These are phyloP conservation scores for Poeciliopsis infans DNA, from an alignment of 2,797 vertebrate species.

Conservation along the genomic window DNA sequence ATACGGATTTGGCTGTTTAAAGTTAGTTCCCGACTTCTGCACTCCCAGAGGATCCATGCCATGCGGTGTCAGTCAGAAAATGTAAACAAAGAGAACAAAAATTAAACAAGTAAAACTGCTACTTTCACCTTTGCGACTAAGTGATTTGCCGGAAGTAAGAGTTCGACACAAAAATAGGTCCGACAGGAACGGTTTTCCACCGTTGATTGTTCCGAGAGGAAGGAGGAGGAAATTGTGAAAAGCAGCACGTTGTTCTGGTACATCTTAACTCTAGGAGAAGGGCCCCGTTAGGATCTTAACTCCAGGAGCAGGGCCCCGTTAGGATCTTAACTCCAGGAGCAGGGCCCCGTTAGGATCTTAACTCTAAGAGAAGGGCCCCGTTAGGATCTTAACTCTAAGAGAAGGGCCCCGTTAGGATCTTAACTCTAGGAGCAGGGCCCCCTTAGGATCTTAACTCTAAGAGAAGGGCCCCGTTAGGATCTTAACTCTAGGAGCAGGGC, in stretches of 20 bases:
- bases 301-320: too few relatives aligned
- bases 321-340: too few relatives aligned
- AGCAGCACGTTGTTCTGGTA: background rate
- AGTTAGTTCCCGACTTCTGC: background rate
- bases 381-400: too few relatives aligned
- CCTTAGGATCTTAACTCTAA: too few relatives aligned
- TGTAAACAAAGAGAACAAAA: background rate
- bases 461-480: too few relatives aligned
- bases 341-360: too few relatives aligned
- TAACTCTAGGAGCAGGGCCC: too few relatives aligned
- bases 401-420: too few relatives aligned
- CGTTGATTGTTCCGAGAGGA: background rate
- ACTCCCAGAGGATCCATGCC: background rate
- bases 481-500: too few relatives aligned
- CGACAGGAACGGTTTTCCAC: conserved; percentile 10
- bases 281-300: too few relatives aligned
- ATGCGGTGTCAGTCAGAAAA: background rate
- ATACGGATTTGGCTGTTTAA: background rate
- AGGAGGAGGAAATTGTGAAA: background rate
- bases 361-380: too few relatives aligned
- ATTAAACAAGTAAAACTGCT: background rate
- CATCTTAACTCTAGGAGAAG: too few relatives aligned
- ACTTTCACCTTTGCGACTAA: conserved; percentile 1
- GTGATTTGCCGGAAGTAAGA: conserved; percentile 13
- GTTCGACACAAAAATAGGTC: conserved; percentile 16